These are phyloP conservation scores for Drosophila orosa DNA, from an alignment of 1,140 invertebrate species.

Conservation along the genomic window DNA sequence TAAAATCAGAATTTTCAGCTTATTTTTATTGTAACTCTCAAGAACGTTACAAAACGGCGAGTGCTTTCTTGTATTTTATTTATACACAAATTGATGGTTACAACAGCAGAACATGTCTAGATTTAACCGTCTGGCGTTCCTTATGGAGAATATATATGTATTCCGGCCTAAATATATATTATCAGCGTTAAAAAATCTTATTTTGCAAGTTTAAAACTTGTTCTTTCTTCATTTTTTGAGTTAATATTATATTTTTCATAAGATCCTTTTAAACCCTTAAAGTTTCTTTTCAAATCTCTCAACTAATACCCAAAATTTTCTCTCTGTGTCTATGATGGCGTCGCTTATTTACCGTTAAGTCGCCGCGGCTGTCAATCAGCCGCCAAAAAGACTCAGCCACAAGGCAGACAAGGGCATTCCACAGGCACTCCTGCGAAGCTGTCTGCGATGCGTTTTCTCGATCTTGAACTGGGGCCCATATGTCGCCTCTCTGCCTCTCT, in stretches of 20 bases:
- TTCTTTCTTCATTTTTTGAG: background rate
- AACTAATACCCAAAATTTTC: background rate
- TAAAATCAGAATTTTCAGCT: background rate
- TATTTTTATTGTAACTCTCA: background rate
- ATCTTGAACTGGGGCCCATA: constrained; percentile 57
- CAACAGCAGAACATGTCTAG: background rate
- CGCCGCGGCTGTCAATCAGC: constrained; percentile 69
- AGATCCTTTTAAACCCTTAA: background rate
- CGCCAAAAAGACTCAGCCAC: constrained; percentile 34
- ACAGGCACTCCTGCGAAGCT: constrained; percentile 77
- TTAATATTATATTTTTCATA: background rate
- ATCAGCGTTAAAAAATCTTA: background rate
- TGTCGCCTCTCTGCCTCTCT: constrained; percentile 52
- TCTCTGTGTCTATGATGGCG: constrained; percentile 37
- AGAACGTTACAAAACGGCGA: no score
- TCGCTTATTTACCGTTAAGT: constrained; percentile 79
- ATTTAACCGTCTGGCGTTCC: no score
- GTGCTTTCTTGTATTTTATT: background rate
- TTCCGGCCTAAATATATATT: background rate
- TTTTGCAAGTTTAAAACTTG: background rate
- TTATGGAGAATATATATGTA: background rate
- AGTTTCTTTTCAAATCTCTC: background rate
- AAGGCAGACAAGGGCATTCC: constrained; percentile 60
- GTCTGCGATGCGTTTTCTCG: constrained; percentile 43
- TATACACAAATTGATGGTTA: background rate